Evolutionary conservation across 2,888 invertebrate genomes (phyloP), one percentile per base, ranked within the genome.

Genomic region (Clepsis dumicolana): DNA sequence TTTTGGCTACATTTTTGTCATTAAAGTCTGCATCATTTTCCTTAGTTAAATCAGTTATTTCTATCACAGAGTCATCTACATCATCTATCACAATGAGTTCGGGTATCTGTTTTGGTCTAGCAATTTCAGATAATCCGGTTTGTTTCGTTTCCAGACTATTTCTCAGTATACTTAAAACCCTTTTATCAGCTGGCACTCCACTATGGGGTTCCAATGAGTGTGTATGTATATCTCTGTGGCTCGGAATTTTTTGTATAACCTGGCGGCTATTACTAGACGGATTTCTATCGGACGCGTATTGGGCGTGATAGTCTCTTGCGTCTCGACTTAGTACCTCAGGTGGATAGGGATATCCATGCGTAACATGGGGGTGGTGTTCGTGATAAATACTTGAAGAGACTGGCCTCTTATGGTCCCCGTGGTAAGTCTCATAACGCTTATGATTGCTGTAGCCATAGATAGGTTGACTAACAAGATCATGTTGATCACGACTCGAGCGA

Each of bases 121-220:
- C 84, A 24, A 94, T 91, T 75, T 95, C 95, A 67, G 90, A 87
- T 65, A 90, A 92, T 52, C 91, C 94, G 70, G 95, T 85, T 78
- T 93, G 91, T 77, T 92, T 96, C 59, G 94, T 95, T 88, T 96
- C 96, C 77, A 97, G 90, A 83, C 96, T 96, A 76, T 95, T 96
- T 78, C 96, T 92, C 63, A 97, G 86, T 78, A 96, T 94, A 79
- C 95, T 96, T 71, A 96, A 87, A n/a, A 96, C 96, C 72, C 95
- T 93, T 82, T 96, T 96, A 80, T 96, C 95, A n/a, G 95, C 95
- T 38, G 95, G 95, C 27, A 93, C 86, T 50, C 91, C 90, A 70
- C 81, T 87, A 56, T 87, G 83, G 41, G 83, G 72, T 64, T 89
- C 89, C 72, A 83, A 73, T 75, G 88, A 82, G 78, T 89, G 88